Conservation (phyloP, 2,888 invertebrate species). For the Drosophila bunnanda region DNA sequence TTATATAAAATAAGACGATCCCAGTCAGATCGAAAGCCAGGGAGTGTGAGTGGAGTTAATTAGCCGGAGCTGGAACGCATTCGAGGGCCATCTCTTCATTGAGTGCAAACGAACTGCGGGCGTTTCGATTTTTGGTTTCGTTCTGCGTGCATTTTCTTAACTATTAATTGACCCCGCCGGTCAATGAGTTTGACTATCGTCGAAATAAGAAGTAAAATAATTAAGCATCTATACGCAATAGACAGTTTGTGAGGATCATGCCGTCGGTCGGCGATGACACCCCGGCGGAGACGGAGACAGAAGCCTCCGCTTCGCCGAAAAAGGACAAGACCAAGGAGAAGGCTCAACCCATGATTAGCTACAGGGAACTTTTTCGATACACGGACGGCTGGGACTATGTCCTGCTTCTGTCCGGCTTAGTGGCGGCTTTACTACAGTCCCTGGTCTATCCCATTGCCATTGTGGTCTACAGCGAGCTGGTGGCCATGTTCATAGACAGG, state of each 20-base stretch:
- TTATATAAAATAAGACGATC: slow-evolving; percentile 4
- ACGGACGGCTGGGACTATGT: slow-evolving; percentile 86
- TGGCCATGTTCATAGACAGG: slow-evolving; percentile 88
- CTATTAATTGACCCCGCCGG: slow-evolving; percentile 72
- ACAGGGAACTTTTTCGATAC: slow-evolving; percentile 86
- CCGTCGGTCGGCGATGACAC: slow-evolving; percentile 32
- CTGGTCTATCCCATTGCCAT: slow-evolving; percentile 88
- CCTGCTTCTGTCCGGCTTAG: slow-evolving; percentile 85
- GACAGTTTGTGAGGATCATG: slow-evolving; percentile 32
- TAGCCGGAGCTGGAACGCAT: slow-evolving; percentile 29
- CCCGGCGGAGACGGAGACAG: slow-evolving; percentile 20
- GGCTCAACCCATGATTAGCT: slow-evolving; percentile 60
- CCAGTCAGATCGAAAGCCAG: slow-evolving; percentile 16
- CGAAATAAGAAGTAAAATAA: neutral
- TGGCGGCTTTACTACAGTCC: slow-evolving; percentile 87
- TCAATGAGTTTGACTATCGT: slow-evolving; percentile 50
- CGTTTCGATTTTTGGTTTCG: slow-evolving; percentile 44
- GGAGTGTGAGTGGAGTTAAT: slow-evolving; percentile 36
- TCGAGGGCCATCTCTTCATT: slow-evolving; percentile 1
- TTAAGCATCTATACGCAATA: slow-evolving; percentile 44
- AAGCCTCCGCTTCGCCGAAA: neutral
- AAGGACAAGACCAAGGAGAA: slow-evolving; percentile 28
- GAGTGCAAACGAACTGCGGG: slow-evolving; percentile 26
- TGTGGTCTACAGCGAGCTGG: slow-evolving; percentile 89
- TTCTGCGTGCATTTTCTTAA: slow-evolving; percentile 41